Evolutionary conservation across 2,888 invertebrate species (phyloP).

Genomic region (Pterobdella sp.): DNA sequence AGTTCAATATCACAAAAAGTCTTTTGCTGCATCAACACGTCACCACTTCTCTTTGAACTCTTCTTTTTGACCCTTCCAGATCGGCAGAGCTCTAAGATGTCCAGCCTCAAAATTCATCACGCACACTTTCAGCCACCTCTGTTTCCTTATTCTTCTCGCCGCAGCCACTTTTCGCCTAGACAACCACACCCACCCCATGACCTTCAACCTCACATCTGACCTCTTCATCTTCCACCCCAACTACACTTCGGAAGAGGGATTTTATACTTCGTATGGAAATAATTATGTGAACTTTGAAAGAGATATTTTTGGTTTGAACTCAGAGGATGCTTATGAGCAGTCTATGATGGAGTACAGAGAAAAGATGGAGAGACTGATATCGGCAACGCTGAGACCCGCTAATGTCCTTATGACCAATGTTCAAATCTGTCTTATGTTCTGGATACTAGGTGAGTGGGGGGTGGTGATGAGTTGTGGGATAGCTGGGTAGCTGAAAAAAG

Average conservation of each 20-base stretch:
- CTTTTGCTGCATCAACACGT: background rate
- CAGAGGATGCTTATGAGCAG: background rate
- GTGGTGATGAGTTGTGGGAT: too few species aligned
- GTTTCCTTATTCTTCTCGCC: conserved; percentile 61
- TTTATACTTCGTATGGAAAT: too few species aligned
- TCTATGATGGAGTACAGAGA: conserved; percentile 37
- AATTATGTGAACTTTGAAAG: background rate
- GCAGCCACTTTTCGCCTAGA: conserved; percentile 59
- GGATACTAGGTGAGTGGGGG: conserved; percentile 47
- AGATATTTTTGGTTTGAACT: background rate
- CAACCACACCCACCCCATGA: conserved; percentile 34
- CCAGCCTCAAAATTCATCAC: conserved; percentile 68
- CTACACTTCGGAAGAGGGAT: background rate
- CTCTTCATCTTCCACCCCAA: conserved; percentile 28
- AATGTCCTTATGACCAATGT: conserved; percentile 50
- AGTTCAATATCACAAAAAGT: too few species aligned
- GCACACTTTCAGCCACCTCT: conserved; percentile 61
- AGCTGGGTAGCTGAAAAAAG: too few species aligned
- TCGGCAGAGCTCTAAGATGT: conserved; percentile 52
- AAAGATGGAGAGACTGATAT: conserved; percentile 33
- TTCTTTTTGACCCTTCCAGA: conserved; percentile 43
- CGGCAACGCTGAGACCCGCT: conserved; percentile 43
- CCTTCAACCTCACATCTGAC: conserved; percentile 37
- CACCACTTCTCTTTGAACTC: background rate
- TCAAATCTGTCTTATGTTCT: conserved; percentile 51